phyloP scores from a whole-genome alignment of 2,888 invertebrate species.

The Siphlonurus alternatus region DNA sequence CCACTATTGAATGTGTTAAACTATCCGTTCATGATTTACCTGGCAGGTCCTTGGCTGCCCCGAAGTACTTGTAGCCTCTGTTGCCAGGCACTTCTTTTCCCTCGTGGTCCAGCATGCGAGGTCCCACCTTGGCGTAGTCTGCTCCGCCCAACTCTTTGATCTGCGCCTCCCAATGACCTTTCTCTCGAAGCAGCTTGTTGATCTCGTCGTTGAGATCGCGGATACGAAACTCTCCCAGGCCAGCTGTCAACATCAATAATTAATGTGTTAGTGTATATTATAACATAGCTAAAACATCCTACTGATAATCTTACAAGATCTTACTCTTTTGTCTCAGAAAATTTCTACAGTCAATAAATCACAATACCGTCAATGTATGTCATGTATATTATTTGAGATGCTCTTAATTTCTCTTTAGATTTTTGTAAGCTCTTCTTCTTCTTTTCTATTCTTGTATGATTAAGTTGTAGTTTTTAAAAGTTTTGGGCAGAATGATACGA shows the following conservation, averaged over 20 bases:
- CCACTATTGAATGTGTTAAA: no score
- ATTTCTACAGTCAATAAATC: conserved; percentile 1
- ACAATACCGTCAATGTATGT: no score
- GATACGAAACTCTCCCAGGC: conserved; percentile 96
- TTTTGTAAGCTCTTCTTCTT: no score
- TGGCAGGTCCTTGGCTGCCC: conserved; percentile 93
- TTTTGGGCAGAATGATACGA: no score
- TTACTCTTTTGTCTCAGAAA: background rate
- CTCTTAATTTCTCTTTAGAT: no score
- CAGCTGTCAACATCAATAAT: conserved; percentile 39
- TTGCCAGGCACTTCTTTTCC: conserved; percentile 96
- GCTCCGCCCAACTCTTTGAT: conserved; percentile 91
- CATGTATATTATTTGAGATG: no score
- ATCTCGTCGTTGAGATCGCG: conserved; percentile 98
- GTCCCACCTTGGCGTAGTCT: conserved; percentile 80
- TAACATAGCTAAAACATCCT: background rate
- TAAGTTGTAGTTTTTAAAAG: no score
- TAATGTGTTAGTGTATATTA: background rate
- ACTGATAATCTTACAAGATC: background rate
- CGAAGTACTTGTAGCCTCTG: conserved; percentile 97
- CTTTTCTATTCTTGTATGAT: no score
- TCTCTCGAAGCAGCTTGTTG: conserved; percentile 89
- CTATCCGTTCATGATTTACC: no score
- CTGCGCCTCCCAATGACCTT: conserved; percentile 95
- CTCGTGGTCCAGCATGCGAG: conserved; percentile 84